Conservation (phyloP, 2,888 invertebrate genomes). For the Laothoe populi region DNA sequence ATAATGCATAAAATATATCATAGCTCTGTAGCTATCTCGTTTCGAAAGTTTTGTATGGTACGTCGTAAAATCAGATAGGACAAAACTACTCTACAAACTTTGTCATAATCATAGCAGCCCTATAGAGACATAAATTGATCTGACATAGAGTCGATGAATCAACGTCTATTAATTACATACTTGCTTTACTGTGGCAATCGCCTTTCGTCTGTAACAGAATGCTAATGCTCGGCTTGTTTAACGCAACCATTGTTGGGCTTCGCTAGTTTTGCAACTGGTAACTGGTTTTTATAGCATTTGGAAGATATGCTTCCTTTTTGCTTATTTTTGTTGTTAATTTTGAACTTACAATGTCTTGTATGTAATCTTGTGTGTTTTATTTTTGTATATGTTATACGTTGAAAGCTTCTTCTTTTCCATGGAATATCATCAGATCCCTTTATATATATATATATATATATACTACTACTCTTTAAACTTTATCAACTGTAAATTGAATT, state of each 20-base stretch:
- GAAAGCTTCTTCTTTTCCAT: no score
- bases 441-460: no score
- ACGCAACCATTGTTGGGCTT: slow-evolving; percentile 65
- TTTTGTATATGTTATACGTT: no score
- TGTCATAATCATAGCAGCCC: slow-evolving; percentile 31
- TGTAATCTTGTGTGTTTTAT: no score
- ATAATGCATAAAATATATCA: no score
- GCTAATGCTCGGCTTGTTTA: slow-evolving; percentile 67
- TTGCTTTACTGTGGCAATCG: slow-evolving; percentile 35
- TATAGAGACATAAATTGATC: slow-evolving; percentile 47
- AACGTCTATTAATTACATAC: slow-evolving; percentile 55
- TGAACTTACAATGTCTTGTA: no score
- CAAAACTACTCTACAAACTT: not conserved
- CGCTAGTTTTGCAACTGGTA: slow-evolving; percentile 57
- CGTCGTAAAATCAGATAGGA: not conserved
- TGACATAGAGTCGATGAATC: slow-evolving; percentile 51
- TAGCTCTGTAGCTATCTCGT: no score
- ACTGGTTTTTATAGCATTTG: slow-evolving; percentile 62
- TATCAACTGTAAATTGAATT: no score
- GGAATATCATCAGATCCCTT: no score
- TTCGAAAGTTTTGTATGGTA: not conserved
- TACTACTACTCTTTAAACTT: no score
- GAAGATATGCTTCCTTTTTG: slow-evolving; percentile 9
- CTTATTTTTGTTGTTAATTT: not conserved
- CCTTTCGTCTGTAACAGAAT: slow-evolving; percentile 46